These are phyloP conservation scores for Cladopsammia gracilis DNA, from an alignment of 64 coral and sea anemone genomes.

Conservation along the genomic window DNA sequence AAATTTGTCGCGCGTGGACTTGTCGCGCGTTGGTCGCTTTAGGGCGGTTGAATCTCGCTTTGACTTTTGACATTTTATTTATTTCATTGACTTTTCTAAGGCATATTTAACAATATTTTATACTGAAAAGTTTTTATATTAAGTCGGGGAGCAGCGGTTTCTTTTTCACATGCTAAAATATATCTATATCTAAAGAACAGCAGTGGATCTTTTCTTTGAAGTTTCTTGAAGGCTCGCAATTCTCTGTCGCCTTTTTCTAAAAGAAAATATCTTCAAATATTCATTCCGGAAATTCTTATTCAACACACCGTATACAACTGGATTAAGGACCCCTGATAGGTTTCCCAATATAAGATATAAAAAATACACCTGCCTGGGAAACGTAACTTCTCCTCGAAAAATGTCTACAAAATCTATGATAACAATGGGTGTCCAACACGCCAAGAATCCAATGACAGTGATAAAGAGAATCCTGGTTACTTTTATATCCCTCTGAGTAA, in stretches of 20 bases:
- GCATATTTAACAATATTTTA: too few relatives aligned
- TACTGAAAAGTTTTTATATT: too few relatives aligned
- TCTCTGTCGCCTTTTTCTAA: not conserved
- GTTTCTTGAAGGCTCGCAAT: not conserved
- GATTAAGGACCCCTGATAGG: slow-evolving; percentile 15
- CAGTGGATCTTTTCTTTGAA: not conserved
- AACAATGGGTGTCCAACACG: slow-evolving; percentile 15
- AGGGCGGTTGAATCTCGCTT: too few relatives aligned
- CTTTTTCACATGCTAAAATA: too few relatives aligned
- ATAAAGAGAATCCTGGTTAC: slow-evolving; percentile 30
- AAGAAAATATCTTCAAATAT: slow-evolving; percentile 4
- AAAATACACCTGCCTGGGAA: slow-evolving; percentile 24
- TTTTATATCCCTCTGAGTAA: slow-evolving; percentile 6
- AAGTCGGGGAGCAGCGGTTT: too few relatives aligned
- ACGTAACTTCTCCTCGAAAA: slow-evolving; percentile 3
- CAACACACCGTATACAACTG: slow-evolving; percentile 8
- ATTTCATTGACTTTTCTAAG: too few relatives aligned
- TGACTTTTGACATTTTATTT: too few relatives aligned
- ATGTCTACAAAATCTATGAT: slow-evolving; percentile 35
- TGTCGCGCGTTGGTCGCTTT: too few relatives aligned
- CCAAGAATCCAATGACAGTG: slow-evolving; percentile 24
- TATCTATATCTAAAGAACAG: not conserved
- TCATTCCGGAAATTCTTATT: slow-evolving; percentile 42
- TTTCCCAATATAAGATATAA: slow-evolving; percentile 42
- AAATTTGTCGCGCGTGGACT: too few relatives aligned